Evolutionary conservation across 2,113 vertebrate genomes (phyloP).

Genomic region (Dendrocopos noguchii): DNA sequence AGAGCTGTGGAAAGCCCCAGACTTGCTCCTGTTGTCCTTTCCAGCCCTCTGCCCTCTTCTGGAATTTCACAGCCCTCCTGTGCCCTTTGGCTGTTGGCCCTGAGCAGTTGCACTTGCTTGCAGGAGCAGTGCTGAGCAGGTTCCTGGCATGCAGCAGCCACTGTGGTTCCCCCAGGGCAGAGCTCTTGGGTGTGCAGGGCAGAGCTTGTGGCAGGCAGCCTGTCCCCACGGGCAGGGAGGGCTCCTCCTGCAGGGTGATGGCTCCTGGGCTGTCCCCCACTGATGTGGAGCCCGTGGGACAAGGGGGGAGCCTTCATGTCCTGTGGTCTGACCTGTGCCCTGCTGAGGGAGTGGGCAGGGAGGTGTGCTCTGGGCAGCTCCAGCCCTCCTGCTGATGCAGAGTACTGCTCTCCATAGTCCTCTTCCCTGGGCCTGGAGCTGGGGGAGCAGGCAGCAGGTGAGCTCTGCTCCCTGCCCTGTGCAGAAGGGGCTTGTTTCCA

Average conservation of each 20-base stretch:
- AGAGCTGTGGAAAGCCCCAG: neutral
- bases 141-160: neutral
- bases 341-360: neutral
- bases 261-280: neutral
- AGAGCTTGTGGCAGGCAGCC: rapidly evolving
- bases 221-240: rapidly evolving
- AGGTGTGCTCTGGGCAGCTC: neutral
- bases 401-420: rapidly evolving
- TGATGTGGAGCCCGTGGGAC: rapidly evolving
- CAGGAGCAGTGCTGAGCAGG: neutral
- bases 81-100: rapidly evolving
- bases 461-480: rapidly evolving
- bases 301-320: neutral
- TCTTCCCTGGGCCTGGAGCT: neutral
- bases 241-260: rapidly evolving
- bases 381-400: neutral
- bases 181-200: neutral
- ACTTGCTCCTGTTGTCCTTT: rapidly evolving
- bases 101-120: rapidly evolving
- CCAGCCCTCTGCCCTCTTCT: neutral
- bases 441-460: rapidly evolving
- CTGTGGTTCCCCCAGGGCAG: neutral
- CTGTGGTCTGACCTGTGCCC: neutral
- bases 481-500: neutral
- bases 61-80: neutral